Evolutionary conservation across 2,113 vertebrate genomes (phyloP).

Genomic region (Tringa solitaria): DNA sequence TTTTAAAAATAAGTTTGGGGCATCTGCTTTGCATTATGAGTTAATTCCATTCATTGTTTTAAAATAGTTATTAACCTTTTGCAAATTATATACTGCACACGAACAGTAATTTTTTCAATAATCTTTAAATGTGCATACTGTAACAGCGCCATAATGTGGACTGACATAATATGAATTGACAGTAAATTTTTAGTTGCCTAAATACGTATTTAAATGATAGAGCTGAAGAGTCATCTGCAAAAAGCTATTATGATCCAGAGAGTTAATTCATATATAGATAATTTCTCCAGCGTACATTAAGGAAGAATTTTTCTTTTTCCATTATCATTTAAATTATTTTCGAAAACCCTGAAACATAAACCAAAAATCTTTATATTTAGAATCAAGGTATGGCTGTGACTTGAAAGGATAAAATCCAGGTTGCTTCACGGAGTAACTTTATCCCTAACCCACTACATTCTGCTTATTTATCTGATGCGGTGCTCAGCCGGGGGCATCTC

Average conservation of each 20-base stretch:
- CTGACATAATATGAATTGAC: slow-evolving; percentile 63
- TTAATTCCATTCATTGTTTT: slow-evolving; percentile 59
- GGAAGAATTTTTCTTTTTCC: not conserved
- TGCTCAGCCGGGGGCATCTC: not conserved
- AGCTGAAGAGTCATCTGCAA: slow-evolving; percentile 50
- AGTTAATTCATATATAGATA: slow-evolving; percentile 39
- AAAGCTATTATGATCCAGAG: slow-evolving; percentile 42
- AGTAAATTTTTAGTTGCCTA: slow-evolving; percentile 60
- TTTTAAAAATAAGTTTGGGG: slow-evolving; percentile 44
- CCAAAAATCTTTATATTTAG: not conserved
- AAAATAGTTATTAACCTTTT: slow-evolving; percentile 61
- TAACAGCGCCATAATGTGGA: slow-evolving; percentile 54
- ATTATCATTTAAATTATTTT: slow-evolving; percentile 4
- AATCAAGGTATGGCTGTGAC: not conserved
- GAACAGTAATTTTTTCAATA: slow-evolving; percentile 57
- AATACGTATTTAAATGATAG: slow-evolving; percentile 27
- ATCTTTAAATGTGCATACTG: slow-evolving; percentile 55
- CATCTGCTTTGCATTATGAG: slow-evolving; percentile 56
- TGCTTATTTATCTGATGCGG: not conserved
- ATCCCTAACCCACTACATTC: not conserved
- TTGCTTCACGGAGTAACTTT: not conserved
- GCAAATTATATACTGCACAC: slow-evolving; percentile 47
- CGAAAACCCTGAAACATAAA: not conserved
- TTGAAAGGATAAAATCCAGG: not conserved
- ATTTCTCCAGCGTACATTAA: slow-evolving; percentile 19